Percentiles rank a stretch among this genome's conserved stretches.
Evolutionary conservation across 1,140 invertebrate genomes (phyloP).

Genomic region (Periplaneta americana): DNA sequence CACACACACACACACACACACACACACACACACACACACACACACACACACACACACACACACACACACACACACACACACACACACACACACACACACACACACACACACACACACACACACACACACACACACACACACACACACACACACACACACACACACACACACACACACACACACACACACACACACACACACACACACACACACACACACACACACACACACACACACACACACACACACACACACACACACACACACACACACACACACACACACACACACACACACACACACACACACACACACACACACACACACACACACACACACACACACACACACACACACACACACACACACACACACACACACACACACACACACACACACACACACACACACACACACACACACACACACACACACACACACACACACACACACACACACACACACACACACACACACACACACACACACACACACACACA

Average conservation of each 20-base stretch:
- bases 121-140: constrained; percentile 7
- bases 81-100: neutral
- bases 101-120: neutral
- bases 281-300: constrained; percentile 19
- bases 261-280: constrained; percentile 14
- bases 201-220: constrained; percentile 7
- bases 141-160: constrained; percentile 7
- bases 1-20: neutral
- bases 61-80: neutral
- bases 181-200: constrained; percentile 7
- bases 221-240: constrained; percentile 7
- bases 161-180: constrained; percentile 6
- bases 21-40: neutral
- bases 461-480: constrained; percentile 15
- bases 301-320: constrained; percentile 20
- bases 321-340: constrained; percentile 19
- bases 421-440: constrained; percentile 15
- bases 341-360: constrained; percentile 15
- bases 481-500: constrained; percentile 15
- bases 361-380: constrained; percentile 15
- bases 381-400: constrained; percentile 15
- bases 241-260: constrained; percentile 7
- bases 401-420: constrained; percentile 15
- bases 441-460: constrained; percentile 15
- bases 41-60: neutral